phyloP scores from a whole-genome alignment of 2,113 vertebrate species.

The Podocnemis expansa region DNA sequence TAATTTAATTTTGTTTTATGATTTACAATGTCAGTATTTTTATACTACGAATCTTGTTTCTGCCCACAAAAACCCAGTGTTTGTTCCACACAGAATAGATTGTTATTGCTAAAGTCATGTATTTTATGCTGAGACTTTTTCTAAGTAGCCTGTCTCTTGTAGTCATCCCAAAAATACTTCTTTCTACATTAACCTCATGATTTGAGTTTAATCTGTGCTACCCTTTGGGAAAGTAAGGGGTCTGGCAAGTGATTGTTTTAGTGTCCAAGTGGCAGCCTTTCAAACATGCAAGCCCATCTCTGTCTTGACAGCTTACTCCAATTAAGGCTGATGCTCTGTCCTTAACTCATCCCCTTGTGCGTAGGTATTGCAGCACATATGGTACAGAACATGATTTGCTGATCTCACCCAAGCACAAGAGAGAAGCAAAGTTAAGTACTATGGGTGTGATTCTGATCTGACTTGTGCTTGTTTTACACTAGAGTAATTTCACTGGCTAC shows the following conservation, averaged over 20 bases:
- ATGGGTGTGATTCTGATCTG: not conserved
- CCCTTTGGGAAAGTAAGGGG: constrained; percentile 70
- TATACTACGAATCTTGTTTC: not conserved
- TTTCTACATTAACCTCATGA: constrained; percentile 79
- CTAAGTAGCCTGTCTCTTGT: constrained; percentile 20
- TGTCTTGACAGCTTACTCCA: constrained; percentile 78
- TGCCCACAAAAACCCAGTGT: not conserved
- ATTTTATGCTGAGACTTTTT: not conserved
- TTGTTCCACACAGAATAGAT: not conserved
- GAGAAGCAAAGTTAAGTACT: not conserved
- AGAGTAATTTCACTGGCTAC: rapidly evolving
- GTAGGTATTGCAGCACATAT: not conserved
- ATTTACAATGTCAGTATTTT: not conserved
- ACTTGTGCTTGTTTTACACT: rapidly evolving
- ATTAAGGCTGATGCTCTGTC: constrained; percentile 70
- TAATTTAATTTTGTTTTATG: too few species aligned
- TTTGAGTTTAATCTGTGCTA: constrained; percentile 70
- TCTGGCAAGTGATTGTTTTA: constrained; percentile 53
- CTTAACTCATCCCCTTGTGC: constrained; percentile 61
- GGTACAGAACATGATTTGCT: not conserved
- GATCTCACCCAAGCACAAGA: not conserved
- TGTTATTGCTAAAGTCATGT: not conserved
- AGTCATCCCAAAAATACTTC: constrained; percentile 64
- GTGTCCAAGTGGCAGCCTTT: constrained; percentile 50
- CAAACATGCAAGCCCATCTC: constrained; percentile 36